Base-by-base conservation (phyloP, 2,888 invertebrate genomes). In the Leucoma salicis region DNA sequence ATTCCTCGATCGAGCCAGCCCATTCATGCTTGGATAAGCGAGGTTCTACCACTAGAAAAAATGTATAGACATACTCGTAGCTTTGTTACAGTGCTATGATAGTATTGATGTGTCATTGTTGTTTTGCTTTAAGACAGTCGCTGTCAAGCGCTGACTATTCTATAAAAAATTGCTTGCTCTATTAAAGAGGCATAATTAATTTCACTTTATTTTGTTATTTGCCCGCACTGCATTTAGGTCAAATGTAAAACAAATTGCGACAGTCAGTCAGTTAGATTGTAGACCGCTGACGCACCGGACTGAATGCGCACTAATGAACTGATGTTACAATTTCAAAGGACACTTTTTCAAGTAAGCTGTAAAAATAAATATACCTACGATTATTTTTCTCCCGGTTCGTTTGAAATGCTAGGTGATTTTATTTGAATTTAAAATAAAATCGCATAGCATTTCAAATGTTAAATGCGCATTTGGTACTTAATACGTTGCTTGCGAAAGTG, bases 221-320 rank as follows among this genome's bases (percentile, higher is more conserved):
- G n/a, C n/a, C n/a, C n/a, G n/a, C n/a, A 4, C 12, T 27, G n/a
- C 8, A 27, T 11, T 11, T 70, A 70, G 77, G 80, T 79, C 74
- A 70, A 54, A 71, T 70, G 70, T 74, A 74, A 66, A 78, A 69
- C 67, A 71, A 75, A 74, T 74, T 67, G 74, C 69, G 60, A 66
- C 63, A 57, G 56, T 59, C 37, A 46, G 44, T 59, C 63, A 51
- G 61, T 64, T 64, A 66, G 62, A 64, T 63, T 62, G 66, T 62
- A 67, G 61, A 64, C 66, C 64, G 66, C 70, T 70, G 75, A 70
- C 72, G 66, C 68, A 60, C 46, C 50, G 57, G 59, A n/a, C n/a
- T 83, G 80, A 82, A 82, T 79, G 65, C 69, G 54, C 72, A 53
- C 70, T 83, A 82, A 83, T 82, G 82, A 83, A 83, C 74, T 68